These are phyloP conservation scores for Sylvilagus floridanus DNA, from an alignment of 2,797 vertebrate genomes.

Conservation along the genomic window DNA sequence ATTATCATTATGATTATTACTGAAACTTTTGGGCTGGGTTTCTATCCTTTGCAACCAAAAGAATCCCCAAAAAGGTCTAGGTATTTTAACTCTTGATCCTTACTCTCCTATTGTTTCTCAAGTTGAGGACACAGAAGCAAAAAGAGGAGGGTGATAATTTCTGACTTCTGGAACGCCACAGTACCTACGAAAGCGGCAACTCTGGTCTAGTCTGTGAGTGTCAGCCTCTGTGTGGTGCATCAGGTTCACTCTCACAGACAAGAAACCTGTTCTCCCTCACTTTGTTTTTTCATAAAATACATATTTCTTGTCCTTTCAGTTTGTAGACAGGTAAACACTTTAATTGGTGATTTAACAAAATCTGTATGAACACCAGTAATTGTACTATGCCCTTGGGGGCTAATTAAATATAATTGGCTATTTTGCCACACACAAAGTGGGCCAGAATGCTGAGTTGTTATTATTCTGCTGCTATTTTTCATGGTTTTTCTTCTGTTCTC, in stretches of 20 bases:
- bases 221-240: rapidly evolving
- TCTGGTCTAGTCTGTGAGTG: neutral
- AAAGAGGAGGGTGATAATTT: neutral
- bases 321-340: neutral
- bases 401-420: slow-evolving; percentile 32
- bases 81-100: neutral
- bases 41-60: neutral
- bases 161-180: neutral
- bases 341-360: slow-evolving; percentile 38
- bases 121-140: neutral
- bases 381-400: neutral
- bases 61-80: neutral
- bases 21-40: neutral
- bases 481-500: neutral
- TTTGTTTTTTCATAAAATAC: neutral
- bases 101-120: neutral
- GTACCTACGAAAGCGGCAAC: neutral
- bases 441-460: neutral
- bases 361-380: neutral
- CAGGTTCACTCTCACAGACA: neutral
- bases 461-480: neutral
- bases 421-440: neutral
- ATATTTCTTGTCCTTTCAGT: neutral
- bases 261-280: neutral
- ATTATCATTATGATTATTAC: neutral